Percentiles rank a stretch among this genome's conserved stretches.
These are phyloP conservation scores for Tiaroga cobitis DNA, from an alignment of 2,797 vertebrate species.

Conservation along the genomic window DNA sequence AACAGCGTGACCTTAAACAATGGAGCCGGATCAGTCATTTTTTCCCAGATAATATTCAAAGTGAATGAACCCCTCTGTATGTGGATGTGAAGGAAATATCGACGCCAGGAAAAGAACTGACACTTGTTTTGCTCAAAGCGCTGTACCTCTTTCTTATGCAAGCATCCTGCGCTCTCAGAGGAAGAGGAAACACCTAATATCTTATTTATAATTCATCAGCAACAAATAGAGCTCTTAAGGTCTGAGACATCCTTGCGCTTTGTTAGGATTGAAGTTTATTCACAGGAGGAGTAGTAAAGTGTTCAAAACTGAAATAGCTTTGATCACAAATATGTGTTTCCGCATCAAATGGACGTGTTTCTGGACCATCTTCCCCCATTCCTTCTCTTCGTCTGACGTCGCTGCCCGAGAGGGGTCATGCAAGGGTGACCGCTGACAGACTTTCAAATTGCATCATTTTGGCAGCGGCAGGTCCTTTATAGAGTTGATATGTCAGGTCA, in stretches of 20 bases:
- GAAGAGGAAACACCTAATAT: neutral
- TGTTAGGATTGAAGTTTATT: neutral
- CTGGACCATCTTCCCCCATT: slow-evolving; percentile 27
- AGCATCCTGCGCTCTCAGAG: slow-evolving; percentile 57
- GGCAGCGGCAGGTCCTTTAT: slow-evolving; percentile 70
- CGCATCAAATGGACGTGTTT: slow-evolving; percentile 7
- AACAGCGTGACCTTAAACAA: slow-evolving; percentile 81
- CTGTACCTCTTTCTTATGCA: slow-evolving; percentile 7
- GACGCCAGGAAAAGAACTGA: slow-evolving; percentile 8
- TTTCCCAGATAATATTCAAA: slow-evolving; percentile 68
- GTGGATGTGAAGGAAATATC: slow-evolving; percentile 49
- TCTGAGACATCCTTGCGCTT: neutral
- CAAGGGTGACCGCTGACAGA: slow-evolving; percentile 74
- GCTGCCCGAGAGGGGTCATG: slow-evolving; percentile 64
- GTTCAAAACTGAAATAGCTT: neutral
- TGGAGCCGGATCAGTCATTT: slow-evolving; percentile 71
- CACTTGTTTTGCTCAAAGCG: slow-evolving; percentile 23
- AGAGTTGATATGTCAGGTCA: slow-evolving; percentile 81
- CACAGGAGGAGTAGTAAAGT: neutral
- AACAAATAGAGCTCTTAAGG: slow-evolving; percentile 47
- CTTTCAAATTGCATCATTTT: slow-evolving; percentile 83
- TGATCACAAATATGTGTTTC: neutral
- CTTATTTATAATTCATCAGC: slow-evolving; percentile 53
- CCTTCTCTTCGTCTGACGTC: slow-evolving; percentile 49
- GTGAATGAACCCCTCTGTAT: slow-evolving; percentile 48